These are phyloP conservation scores for Limulus polyphemus DNA, from an alignment of 2,888 invertebrate species.

Conservation along the genomic window DNA sequence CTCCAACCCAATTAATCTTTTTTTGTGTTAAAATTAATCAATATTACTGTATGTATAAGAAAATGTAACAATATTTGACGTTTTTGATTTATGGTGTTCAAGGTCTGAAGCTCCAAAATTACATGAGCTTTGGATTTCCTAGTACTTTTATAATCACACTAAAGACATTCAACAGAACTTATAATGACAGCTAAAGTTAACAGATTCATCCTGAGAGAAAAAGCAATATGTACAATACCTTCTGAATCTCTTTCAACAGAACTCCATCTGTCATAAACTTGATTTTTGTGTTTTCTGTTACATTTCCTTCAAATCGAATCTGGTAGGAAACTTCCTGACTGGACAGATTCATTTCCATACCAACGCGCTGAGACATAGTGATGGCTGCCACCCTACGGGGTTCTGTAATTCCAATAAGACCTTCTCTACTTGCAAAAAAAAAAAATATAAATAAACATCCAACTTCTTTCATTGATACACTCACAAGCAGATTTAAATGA, in stretches of 20 bases:
- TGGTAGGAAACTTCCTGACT: slow-evolving; percentile 68
- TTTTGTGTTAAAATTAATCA: no score
- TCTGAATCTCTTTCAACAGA: slow-evolving; percentile 76
- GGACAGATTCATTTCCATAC: slow-evolving; percentile 68
- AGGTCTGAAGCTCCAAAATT: no score
- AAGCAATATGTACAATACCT: slow-evolving; percentile 34
- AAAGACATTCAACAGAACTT: no score
- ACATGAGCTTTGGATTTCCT: no score
- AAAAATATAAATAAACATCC: neutral
- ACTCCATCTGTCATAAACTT: slow-evolving; percentile 99
- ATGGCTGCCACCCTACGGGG: slow-evolving; percentile 96
- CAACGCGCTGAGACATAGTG: slow-evolving; percentile 87
- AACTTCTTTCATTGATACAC: neutral
- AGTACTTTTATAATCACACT: no score
- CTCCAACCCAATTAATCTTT: no score
- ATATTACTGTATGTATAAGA: no score
- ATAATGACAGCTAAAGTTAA: no score
- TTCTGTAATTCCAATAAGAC: slow-evolving; percentile 81
- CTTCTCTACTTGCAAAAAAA: no score
- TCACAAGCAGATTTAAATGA: neutral
- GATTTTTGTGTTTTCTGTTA: slow-evolving; percentile 70
- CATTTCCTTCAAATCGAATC: slow-evolving; percentile 92
- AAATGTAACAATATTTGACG: no score
- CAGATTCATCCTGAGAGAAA: no score
- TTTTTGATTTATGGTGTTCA: no score